Evolutionary conservation across 2,888 invertebrate species (phyloP), one percentile per base, ranked within the genome.

Genomic region (Agrilus mali): DNA sequence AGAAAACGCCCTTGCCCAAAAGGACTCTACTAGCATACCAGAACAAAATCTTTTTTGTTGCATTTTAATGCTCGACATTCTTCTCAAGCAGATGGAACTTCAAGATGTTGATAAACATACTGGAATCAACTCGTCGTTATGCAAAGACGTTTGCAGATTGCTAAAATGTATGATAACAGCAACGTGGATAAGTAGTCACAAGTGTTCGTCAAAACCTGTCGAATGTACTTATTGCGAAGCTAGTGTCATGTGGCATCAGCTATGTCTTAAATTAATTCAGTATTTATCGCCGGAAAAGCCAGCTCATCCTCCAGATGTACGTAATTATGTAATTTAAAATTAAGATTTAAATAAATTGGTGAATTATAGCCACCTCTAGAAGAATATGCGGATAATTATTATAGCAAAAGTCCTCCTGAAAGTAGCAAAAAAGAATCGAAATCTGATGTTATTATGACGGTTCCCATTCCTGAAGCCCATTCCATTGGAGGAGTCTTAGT

Each of bases 181-280:
- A 5, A 77, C 80, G 15, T 84, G 86, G 76, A 76, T 78, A 45
- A 82, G 79, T 40, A 74, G 72, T 48, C 79, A 79, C 53, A 65
- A 69, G 13, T 81, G 80, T 56, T 69, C 67, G 31, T 58, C 70
- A 7, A 73, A 72, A 64, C 77, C 65, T 31, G 27, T 10, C 10
- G 92, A 93, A 61, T 97, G 96, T 60, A 78, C 82, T 41, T 89
- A 87, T 63, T 97, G 96, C 67, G 93, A 94, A 63, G 86, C 92
- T 43, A 82, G 86, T 22, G 86, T 93, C 31, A 84, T 94, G 69
- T 95, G 95, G 86, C 93, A 95, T 67, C 95, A 94, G 65, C 68
- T 95, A 32, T 83, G 86, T 10, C 75, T 88, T 41, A 78, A 83
- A 54, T 68, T 92, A 32, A 78, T 92, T 22, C 79, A 83, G 49